phyloP scores from a whole-genome alignment of 2,797 vertebrate genomes.

The Poeciliopsis presidionis region DNA sequence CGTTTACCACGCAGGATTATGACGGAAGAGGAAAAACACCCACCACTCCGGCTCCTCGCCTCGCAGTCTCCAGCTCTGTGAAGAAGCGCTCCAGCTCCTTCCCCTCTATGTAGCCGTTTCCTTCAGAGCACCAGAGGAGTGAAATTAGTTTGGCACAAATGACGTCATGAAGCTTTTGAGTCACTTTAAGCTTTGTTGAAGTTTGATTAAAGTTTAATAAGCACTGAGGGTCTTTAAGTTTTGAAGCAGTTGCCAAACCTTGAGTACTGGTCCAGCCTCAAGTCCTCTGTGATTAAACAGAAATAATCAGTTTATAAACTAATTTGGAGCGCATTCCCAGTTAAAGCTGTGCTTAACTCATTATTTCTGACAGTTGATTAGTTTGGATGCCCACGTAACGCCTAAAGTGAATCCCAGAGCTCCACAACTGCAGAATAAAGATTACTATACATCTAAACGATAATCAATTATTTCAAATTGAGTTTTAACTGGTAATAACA shows the following conservation, averaged over 20 bases:
- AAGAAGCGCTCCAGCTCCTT: constrained; percentile 96
- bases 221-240: constrained; percentile 22
- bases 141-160: constrained; percentile 55
- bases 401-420: constrained; percentile 12
- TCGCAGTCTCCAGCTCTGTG: constrained; percentile 88
- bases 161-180: constrained; percentile 30
- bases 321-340: not conserved
- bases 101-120: constrained; percentile 95
- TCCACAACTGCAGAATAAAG: not conserved
- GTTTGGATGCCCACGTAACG: constrained; percentile 11
- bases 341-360: constrained; percentile 20
- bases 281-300: constrained; percentile 25
- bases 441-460: constrained; percentile 10
- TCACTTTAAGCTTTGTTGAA: constrained; percentile 41
- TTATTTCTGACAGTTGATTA: constrained; percentile 13
- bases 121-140: constrained; percentile 70
- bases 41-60: constrained; percentile 88
- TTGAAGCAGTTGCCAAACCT: constrained; percentile 31
- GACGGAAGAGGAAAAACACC: constrained; percentile 53
- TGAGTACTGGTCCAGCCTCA: not conserved
- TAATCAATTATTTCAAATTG: not conserved
- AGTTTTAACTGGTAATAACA: constrained; percentile 14
- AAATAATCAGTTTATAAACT: constrained; percentile 23
- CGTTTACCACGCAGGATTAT: too few species aligned
- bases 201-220: constrained; percentile 59